phyloP scores from a whole-genome alignment of 2,797 vertebrate genomes.

The Antrozous pallidus region DNA sequence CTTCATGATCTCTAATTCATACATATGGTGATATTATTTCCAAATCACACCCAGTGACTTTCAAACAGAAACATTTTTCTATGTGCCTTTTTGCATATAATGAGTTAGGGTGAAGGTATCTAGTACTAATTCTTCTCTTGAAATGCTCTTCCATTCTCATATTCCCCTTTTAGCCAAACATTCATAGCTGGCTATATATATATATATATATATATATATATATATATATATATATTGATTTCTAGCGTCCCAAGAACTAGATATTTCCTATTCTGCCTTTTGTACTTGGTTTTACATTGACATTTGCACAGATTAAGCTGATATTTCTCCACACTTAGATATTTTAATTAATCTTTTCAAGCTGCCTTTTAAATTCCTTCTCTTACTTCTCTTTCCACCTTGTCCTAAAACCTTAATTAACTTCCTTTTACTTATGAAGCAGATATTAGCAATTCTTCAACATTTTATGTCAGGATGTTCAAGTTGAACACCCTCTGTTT shows the following conservation, averaged over 20 bases:
- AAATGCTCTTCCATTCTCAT: neutral
- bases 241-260: too few species aligned
- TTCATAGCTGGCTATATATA: neutral
- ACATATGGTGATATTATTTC: neutral
- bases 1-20: neutral
- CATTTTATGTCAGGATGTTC: neutral
- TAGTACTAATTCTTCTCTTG: too few species aligned
- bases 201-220: too few species aligned
- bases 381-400: neutral
- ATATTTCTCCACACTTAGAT: neutral
- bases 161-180: neutral
- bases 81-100: neutral
- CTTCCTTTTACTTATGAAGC: neutral
- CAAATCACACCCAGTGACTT: neutral
- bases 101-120: neutral
- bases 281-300: neutral
- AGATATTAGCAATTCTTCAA: neutral
- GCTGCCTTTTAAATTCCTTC: neutral
- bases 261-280: neutral
- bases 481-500: neutral
- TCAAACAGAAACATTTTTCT: too few species aligned
- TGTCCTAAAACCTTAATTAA: neutral
- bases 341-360: neutral
- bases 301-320: neutral
- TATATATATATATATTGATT: too few species aligned